Percentiles rank a stretch among this genome's conserved stretches.
Evolutionary conservation across 2,113 vertebrate genomes (phyloP).

Genomic region (Poecile atricapillus): DNA sequence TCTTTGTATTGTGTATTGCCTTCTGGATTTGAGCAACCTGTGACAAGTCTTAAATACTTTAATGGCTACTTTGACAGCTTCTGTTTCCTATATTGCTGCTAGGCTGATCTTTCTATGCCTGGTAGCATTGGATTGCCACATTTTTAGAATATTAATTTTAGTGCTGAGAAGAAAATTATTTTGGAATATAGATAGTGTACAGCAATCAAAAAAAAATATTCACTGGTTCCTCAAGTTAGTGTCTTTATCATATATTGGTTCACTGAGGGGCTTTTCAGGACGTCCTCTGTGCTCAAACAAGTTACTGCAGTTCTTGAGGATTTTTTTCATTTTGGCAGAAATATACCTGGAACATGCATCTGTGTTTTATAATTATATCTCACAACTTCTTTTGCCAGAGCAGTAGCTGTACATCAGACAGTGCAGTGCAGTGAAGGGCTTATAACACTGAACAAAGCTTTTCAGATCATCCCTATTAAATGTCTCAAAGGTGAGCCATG

Average conservation of each 20-base stretch:
- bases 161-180: background rate
- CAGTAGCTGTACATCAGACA: background rate
- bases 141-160: background rate
- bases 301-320: background rate
- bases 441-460: background rate
- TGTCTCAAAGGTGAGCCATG: background rate
- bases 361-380: background rate
- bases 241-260: background rate
- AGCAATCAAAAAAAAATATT: background rate
- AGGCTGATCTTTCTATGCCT: background rate
- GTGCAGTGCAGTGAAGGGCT: background rate
- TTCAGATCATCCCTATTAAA: background rate
- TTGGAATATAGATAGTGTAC: background rate
- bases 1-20: background rate
- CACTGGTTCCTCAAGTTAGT: background rate
- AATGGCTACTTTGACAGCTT: background rate
- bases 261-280: background rate
- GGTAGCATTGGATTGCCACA: background rate
- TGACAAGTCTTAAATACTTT: background rate
- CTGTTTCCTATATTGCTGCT: background rate
- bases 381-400: background rate
- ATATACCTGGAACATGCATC: background rate
- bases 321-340: background rate
- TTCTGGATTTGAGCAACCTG: background rate
- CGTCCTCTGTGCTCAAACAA: background rate